A percentile compares a stretch with the other conserved stretches of the same genome.
These are phyloP conservation scores for Oscheius myriophilus DNA, from an alignment of 2,888 invertebrate genomes.

Conservation along the genomic window DNA sequence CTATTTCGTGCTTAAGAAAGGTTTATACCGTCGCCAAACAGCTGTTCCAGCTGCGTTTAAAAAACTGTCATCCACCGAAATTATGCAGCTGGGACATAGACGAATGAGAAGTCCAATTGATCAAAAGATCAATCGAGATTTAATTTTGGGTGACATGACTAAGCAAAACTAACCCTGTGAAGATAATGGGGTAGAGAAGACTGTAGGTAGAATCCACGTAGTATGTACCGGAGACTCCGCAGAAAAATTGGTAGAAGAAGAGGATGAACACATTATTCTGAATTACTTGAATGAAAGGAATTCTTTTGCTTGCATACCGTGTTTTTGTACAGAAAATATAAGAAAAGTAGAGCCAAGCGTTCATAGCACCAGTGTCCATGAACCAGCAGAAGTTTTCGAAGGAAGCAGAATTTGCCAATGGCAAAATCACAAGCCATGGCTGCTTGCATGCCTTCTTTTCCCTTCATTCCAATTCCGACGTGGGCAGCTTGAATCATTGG, in stretches of 20 bases:
- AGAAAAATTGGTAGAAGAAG: constrained; percentile 94
- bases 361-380: constrained; percentile 95
- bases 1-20: too few species aligned
- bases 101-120: too few species aligned
- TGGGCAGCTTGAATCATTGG: constrained; percentile 82
- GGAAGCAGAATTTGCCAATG: constrained; percentile 83
- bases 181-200: constrained; percentile 92
- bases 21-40: too few species aligned
- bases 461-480: constrained; percentile 95
- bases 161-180: constrained; percentile 78
- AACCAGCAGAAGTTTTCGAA: constrained; percentile 87
- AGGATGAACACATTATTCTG: constrained; percentile 92
- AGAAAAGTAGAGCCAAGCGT: constrained; percentile 88
- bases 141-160: too few species aligned
- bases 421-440: constrained; percentile 98
- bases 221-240: constrained; percentile 75
- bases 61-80: too few species aligned
- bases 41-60: too few species aligned
- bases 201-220: constrained; percentile 87
- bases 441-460: constrained; percentile 96
- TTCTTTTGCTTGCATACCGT: constrained; percentile 78
- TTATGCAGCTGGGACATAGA: too few species aligned
- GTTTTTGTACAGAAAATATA: constrained; percentile 97
- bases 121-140: too few species aligned
- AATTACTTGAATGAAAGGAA: constrained; percentile 57